Conservation (phyloP, 2,888 invertebrate species). For the Cephus pulcher region DNA sequence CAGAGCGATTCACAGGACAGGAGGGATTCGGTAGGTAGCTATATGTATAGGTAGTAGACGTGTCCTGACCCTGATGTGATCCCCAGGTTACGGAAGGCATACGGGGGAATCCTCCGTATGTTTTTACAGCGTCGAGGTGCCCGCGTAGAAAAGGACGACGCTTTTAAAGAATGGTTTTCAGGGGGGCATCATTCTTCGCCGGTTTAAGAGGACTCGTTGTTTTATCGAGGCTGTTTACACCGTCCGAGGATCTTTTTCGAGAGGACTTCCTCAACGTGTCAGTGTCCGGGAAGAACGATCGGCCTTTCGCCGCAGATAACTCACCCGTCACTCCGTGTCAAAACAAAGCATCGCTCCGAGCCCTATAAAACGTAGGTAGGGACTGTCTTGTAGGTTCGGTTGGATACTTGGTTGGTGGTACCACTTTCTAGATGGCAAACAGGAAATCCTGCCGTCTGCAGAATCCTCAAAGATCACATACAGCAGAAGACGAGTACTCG, state of each 20-base stretch:
- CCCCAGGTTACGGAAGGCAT: not conserved
- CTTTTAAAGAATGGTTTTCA: slow-evolving; percentile 58
- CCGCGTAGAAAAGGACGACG: slow-evolving; percentile 34
- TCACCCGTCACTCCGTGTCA: slow-evolving; percentile 51
- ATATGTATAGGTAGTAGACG: not conserved
- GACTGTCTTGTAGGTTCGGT: not conserved
- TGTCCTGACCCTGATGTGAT: not conserved
- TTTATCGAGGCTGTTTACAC: slow-evolving; percentile 58
- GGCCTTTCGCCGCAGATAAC: slow-evolving; percentile 45
- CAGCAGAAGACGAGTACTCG: not conserved
- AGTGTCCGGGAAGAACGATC: slow-evolving; percentile 53
- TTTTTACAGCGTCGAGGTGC: slow-evolving; percentile 43
- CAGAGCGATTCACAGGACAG: not conserved
- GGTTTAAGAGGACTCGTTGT: slow-evolving; percentile 43
- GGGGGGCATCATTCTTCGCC: slow-evolving; percentile 57
- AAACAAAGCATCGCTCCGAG: slow-evolving; percentile 46
- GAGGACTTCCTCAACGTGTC: slow-evolving; percentile 47
- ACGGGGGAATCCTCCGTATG: slow-evolving; percentile 15
- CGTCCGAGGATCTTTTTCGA: slow-evolving; percentile 54
- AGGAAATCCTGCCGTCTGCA: not conserved
- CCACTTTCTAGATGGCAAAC: not conserved
- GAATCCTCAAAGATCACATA: not conserved
- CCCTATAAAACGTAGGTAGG: not conserved
- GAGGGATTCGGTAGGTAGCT: not conserved
- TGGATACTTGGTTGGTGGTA: not conserved